A percentile compares a stretch with the other conserved stretches of the same genome.
These are phyloP conservation scores for Osmoderma eremita DNA, from an alignment of 2,888 invertebrate genomes.

Conservation along the genomic window DNA sequence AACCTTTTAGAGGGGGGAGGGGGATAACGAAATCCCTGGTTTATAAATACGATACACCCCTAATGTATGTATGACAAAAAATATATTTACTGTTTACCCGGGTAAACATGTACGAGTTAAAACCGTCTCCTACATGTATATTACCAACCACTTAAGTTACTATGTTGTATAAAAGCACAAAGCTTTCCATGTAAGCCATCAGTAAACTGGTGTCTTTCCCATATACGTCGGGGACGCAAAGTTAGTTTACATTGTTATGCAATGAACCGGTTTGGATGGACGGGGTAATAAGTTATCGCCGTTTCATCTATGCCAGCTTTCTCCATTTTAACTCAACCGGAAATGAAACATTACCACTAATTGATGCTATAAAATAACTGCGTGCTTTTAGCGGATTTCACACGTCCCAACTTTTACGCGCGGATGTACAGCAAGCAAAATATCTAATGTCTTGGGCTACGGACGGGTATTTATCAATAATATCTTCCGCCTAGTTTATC, in stretches of 20 bases:
- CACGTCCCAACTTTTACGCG: constrained; percentile 6
- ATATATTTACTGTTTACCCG: too few relatives aligned
- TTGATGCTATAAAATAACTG: constrained; percentile 27
- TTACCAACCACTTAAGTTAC: constrained; percentile 12
- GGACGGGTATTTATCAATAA: background rate
- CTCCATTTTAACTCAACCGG: constrained; percentile 12
- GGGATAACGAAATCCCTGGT: too few relatives aligned
- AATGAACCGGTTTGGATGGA: constrained; percentile 19
- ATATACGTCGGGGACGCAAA: constrained; percentile 17
- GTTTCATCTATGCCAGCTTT: constrained; percentile 23
- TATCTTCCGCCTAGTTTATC: too few relatives aligned
- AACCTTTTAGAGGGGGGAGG: too few relatives aligned
- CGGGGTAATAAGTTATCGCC: constrained; percentile 29
- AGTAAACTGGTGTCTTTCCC: constrained; percentile 23
- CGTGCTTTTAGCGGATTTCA: background rate
- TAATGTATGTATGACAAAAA: too few relatives aligned
- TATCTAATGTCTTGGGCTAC: too few relatives aligned
- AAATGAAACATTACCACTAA: constrained; percentile 34
- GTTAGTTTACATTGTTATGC: constrained; percentile 31
- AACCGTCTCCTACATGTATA: constrained; percentile 1
- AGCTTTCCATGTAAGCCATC: constrained; percentile 14
- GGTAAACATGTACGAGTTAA: background rate
- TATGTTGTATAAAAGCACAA: constrained; percentile 19
- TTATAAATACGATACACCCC: too few relatives aligned
- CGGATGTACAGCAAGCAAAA: too few relatives aligned